Percentiles rank a stretch among this genome's conserved stretches.
Conservation (phyloP, 2,113 vertebrate genomes). For the Meles meles region DNA sequence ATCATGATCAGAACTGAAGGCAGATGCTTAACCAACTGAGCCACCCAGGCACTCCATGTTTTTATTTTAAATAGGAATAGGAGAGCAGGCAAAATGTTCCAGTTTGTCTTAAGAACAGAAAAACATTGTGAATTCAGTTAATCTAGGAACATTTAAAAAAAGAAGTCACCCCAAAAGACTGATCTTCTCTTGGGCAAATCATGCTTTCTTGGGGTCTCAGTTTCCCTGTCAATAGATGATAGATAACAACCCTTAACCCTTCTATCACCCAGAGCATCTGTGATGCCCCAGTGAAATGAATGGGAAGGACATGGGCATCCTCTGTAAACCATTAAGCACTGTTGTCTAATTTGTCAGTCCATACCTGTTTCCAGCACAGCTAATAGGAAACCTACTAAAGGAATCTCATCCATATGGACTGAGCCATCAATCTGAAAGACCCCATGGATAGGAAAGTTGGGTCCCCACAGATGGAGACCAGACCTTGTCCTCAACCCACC, state of each 20-base stretch:
- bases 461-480: slow-evolving; percentile 54
- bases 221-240: not conserved
- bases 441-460: not conserved
- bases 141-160: not conserved
- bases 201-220: not conserved
- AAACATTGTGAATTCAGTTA: not conserved
- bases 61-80: not conserved
- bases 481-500: slow-evolving; percentile 51
- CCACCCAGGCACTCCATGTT: not conserved
- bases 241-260: not conserved
- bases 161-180: not conserved
- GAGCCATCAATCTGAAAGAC: slow-evolving; percentile 45
- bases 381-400: slow-evolving; percentile 8
- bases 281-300: not conserved
- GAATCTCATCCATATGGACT: slow-evolving; percentile 12
- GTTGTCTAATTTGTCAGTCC: not conserved
- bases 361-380: not conserved
- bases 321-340: not conserved
- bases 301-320: not conserved
- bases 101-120: not conserved
- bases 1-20: not conserved
- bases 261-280: not conserved
- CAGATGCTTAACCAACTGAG: not conserved
- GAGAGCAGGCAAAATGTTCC: not conserved
- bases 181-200: not conserved